A percentile compares a stretch with the other conserved stretches of the same genome.
Conservation (phyloP, 30 jellyfish, hydroid and myxozoan species). For the Chrysaora quinquecirrha region DNA sequence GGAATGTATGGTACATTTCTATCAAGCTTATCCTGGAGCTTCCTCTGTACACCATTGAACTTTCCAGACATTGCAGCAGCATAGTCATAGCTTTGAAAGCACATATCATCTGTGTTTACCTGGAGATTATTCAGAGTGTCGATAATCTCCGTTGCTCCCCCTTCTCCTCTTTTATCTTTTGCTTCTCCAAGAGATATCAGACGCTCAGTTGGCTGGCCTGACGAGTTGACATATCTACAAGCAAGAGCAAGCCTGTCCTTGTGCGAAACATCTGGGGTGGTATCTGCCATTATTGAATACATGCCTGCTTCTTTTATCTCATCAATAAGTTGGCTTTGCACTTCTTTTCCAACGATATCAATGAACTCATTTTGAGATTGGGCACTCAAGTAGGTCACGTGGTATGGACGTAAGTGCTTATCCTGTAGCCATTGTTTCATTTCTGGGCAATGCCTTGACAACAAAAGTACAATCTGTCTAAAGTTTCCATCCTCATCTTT, state of each 20-base stretch:
- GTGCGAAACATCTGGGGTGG: conserved; percentile 41
- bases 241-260: conserved; percentile 29
- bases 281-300: no score
- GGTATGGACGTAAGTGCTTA: conserved; percentile 17
- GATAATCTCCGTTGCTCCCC: conserved; percentile 48
- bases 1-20: conserved; percentile 24
- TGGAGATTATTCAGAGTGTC: conserved; percentile 14
- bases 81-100: conserved; percentile 45
- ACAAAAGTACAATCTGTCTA: conserved; percentile 19
- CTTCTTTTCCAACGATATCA: conserved; percentile 28
- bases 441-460: conserved; percentile 52
- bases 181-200: conserved; percentile 32
- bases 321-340: not conserved
- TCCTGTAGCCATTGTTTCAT: conserved; percentile 17
- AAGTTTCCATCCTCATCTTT: conserved; percentile 27
- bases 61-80: conserved; percentile 56
- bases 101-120: not conserved
- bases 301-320: conserved; percentile 25
- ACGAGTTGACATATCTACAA: conserved; percentile 19
- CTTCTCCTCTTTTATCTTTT: conserved; percentile 44
- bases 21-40: conserved; percentile 37
- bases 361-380: conserved; percentile 37
- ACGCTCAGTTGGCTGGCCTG: conserved; percentile 27
- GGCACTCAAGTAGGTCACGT: conserved; percentile 21
- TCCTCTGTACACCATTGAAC: conserved; percentile 36